These are phyloP conservation scores for Zeugodacus cucurbitae DNA, from an alignment of 1,140 invertebrate genomes.

Conservation along the genomic window DNA sequence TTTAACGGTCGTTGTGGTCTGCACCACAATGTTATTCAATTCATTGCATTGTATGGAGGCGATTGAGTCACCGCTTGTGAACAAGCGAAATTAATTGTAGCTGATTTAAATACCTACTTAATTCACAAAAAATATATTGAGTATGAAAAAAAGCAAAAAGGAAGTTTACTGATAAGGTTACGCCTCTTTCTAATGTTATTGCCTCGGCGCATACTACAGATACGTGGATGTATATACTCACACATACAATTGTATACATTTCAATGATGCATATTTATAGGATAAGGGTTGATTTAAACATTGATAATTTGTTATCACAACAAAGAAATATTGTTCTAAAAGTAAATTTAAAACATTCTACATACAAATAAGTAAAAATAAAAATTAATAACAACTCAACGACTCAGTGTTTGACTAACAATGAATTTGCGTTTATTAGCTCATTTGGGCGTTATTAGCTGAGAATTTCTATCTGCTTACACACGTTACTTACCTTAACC, in stretches of 20 bases:
- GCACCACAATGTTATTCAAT: not conserved
- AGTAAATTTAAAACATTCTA: too few species aligned
- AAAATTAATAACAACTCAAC: too few species aligned
- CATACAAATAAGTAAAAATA: too few species aligned
- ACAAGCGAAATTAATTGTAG: not conserved
- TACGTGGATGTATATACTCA: not conserved
- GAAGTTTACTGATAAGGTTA: not conserved
- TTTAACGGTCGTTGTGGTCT: not conserved
- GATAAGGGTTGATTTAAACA: not conserved
- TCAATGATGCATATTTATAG: not conserved
- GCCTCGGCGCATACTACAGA: not conserved
- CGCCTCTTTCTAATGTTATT: not conserved
- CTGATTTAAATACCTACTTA: not conserved
- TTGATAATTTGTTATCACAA: not conserved
- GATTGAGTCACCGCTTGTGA: not conserved
- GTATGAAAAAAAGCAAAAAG: not conserved
- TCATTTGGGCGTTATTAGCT: not conserved
- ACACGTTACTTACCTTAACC: conserved; percentile 57
- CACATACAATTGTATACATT: not conserved
- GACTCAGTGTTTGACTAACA: too few species aligned
- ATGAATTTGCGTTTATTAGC: too few species aligned
- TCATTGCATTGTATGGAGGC: not conserved
- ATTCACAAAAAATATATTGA: not conserved
- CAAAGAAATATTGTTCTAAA: not conserved
- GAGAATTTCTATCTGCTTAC: not conserved